phyloP scores from a whole-genome alignment of 2,888 invertebrate species.

The Macrosiphum euphorbiae region DNA sequence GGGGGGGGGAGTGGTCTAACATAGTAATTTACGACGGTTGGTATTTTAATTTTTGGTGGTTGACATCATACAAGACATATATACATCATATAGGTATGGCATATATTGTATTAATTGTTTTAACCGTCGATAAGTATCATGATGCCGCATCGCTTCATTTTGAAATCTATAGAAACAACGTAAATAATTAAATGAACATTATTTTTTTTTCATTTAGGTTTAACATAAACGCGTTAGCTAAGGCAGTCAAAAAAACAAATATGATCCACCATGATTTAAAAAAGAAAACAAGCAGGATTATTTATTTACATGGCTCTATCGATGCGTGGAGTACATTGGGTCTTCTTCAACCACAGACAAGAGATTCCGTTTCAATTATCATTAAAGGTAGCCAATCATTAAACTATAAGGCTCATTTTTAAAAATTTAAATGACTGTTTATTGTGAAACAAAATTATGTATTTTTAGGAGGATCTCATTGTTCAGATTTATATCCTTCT shows the following conservation, averaged over 20 bases:
- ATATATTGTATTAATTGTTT: neutral
- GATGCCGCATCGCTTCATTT: neutral
- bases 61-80: neutral
- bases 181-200: neutral
- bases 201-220: neutral
- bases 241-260: neutral
- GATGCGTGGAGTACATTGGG: neutral
- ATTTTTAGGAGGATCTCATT: constrained; percentile 1
- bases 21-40: neutral
- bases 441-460: neutral
- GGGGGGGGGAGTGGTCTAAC: neutral
- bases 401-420: neutral
- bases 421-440: neutral
- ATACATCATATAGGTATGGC: neutral
- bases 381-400: neutral
- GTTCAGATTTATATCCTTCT: neutral
- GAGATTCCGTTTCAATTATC: neutral
- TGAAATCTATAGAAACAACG: neutral
- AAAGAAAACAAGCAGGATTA: neutral
- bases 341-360: neutral
- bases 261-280: neutral
- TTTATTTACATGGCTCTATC: neutral
- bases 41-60: neutral
- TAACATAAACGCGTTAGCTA: neutral
- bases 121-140: too few species aligned